Evolutionary conservation across 2,797 vertebrate species (phyloP).

Genomic region (Diceros bicornis): DNA sequence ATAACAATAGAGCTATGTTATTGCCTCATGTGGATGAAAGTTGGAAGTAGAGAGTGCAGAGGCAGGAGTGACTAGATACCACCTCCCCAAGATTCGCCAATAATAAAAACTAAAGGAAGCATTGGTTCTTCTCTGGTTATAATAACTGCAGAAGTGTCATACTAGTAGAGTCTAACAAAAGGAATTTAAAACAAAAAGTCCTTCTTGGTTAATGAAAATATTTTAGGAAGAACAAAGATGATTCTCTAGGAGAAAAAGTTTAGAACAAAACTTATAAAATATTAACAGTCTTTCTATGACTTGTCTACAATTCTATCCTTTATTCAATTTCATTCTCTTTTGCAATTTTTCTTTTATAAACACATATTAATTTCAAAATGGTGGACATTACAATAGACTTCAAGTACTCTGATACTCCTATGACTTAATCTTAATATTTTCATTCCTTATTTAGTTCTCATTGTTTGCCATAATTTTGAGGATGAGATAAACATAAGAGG

Average conservation of each 20-base stretch:
- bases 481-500: not conserved
- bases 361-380: not conserved
- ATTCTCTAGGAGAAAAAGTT: not conserved
- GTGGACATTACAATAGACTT: not conserved
- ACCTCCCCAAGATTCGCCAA: not conserved
- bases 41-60: not conserved
- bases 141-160: not conserved
- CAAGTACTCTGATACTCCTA: not conserved
- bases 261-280: not conserved
- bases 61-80: not conserved
- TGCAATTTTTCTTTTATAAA: not conserved
- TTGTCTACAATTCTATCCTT: not conserved
- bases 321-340: not conserved
- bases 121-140: not conserved
- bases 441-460: not conserved
- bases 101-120: not conserved
- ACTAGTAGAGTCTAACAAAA: not conserved
- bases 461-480: not conserved
- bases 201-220: not conserved
- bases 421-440: not conserved
- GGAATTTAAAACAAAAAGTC: not conserved
- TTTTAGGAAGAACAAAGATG: not conserved
- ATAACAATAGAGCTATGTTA: not conserved
- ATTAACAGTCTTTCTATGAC: not conserved
- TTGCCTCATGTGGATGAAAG: not conserved